Base-by-base conservation (phyloP, 1,140 invertebrate species). In the Solenopsis invicta region DNA sequence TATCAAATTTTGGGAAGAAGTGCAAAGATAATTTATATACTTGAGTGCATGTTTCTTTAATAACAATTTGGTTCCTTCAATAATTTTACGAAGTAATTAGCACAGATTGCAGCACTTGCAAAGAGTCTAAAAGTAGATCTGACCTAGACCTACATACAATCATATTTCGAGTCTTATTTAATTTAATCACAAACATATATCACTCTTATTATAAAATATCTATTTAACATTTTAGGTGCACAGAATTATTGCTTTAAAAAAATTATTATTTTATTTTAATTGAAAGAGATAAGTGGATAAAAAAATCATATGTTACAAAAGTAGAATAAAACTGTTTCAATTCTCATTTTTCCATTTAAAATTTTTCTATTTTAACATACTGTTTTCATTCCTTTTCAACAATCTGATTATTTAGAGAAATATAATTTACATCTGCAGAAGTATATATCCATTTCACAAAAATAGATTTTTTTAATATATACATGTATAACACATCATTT, bases 111-210 rank as follows among this genome's bases (percentile, higher is more conserved):
- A 13, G 6, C 66, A 69, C 66, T 69, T 69, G 66, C 13, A 48
- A 50, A 9, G 21, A 16, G 13, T 69, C 21, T 69, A 69, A 50
- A 69, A 69, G 66, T 81, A 89, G 66, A 52, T 62, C 64, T 85
- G 74, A 85, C 80, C 87, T 89, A 89, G 84, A 91, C 81, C 85
- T 77, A 52, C 29, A 61, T 85, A 76, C 29, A 37, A 21, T 56
- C 50, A 76, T 87, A 85, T 76, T 59, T 67, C 50, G 37, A 12
- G 48, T 45, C 34, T 45, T 34, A 71, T 77, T 56, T 59, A 52
- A 81, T 37, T 54, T 64, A 18, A 41, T 72, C 8, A 6, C 16
- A 24, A 37, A 56, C 12, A 48, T 82, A 48, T 45, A 69, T 61
- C 67, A 2, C 41, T 75, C 16, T 59, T 50, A 82, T 59, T 69